Base-by-base conservation (phyloP, 2,888 invertebrate genomes). In the Leptinotarsa haldemani region DNA sequence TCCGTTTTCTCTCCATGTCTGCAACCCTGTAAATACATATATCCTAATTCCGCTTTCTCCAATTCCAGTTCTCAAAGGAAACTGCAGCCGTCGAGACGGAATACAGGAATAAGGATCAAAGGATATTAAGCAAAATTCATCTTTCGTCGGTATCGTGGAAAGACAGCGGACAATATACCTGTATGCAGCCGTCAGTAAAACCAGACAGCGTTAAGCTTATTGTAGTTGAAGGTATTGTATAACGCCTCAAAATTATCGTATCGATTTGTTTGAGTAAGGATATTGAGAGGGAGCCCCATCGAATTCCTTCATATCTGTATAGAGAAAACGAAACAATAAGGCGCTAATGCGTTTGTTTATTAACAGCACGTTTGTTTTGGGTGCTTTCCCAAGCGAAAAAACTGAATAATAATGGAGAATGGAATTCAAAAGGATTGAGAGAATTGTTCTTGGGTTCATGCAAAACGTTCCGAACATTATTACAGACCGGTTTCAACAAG, bases 141-240 rank as follows among this genome's bases (percentile, higher is more conserved):
- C 89, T 94, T 84, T 87, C 91, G 81, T 85, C 89, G 83, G 90
- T 92, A 83, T 88, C 89, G 78, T 81, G 87, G 76, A 83, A 86
- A 82, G 92, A 90, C 84, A 87, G 89, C 70, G 90, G 91, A 22
- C 86, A 89, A 86, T 94, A 94, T 87, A 92, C 93, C 74, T 94
- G 94, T 83, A 89, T 90, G 70, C 90, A 93, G 66, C 89, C 90
- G 80, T 90, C 91, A 40, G 89, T 90, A 46, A 87, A 90, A 69
- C 88, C 89, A 46, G 90, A 91, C 73, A 88, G 90, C 22, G 89
- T 93, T 40, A 89, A 89, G 82, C 90, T 94, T 67, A 89, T 90
- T 79, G 91, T 93, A 69, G 88, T 93, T 81, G 92, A 92, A 90
- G 92, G 93, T 93, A 85, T 66, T 50, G 48, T 66, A 25, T 50